Conservation (phyloP, 64 coral and sea anemone genomes). For the Cladopsammia gracilis region DNA sequence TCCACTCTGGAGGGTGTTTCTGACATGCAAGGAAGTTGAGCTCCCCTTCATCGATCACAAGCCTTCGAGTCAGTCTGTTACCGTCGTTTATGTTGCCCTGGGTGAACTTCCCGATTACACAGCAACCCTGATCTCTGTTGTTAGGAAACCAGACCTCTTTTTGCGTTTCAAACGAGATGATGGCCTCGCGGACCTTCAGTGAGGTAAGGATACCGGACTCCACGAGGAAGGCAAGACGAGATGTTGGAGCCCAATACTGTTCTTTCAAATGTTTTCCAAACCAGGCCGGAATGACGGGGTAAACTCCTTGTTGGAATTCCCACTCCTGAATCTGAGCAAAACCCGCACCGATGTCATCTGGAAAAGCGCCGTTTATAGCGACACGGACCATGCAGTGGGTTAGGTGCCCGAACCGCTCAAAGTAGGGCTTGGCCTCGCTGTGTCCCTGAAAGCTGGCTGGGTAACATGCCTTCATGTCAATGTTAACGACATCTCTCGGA, state of each 20-base stretch:
- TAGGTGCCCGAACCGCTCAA: too few relatives aligned
- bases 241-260: not conserved
- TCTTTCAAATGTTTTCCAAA: not conserved
- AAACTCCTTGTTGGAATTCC: too few relatives aligned
- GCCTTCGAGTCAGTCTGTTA: constrained; percentile 2
- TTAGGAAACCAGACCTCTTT: not conserved
- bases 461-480: too few relatives aligned
- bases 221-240: not conserved
- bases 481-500: too few relatives aligned
- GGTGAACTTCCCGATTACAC: constrained; percentile 20
- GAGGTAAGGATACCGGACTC: not conserved
- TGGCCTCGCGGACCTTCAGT: not conserved
- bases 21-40: not conserved
- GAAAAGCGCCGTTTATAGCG: too few relatives aligned
- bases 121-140: not conserved
- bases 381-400: too few relatives aligned
- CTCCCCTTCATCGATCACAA: not conserved
- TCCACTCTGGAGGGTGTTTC: not conserved
- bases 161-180: not conserved
- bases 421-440: too few relatives aligned
- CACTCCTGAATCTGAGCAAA: too few relatives aligned
- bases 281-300: too few relatives aligned
- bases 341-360: too few relatives aligned
- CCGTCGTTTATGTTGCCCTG: not conserved
- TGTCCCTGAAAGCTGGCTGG: too few relatives aligned